phyloP scores from a whole-genome alignment of 2,797 vertebrate species.

The Gallinago solitaria region DNA sequence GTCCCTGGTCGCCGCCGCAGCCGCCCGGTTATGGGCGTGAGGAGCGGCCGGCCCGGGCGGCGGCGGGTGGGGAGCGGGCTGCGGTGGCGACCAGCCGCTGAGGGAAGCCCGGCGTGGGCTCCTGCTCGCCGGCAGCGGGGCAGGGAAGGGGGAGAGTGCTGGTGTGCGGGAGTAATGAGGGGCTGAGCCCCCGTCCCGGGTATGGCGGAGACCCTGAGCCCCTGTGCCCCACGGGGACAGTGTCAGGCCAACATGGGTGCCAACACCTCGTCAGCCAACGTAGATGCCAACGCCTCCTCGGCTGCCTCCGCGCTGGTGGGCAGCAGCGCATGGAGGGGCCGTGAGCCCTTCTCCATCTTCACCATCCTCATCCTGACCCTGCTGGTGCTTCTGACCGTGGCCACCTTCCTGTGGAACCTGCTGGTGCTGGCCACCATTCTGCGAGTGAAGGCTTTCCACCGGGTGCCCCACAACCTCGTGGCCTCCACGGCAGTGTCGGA shows the following conservation, averaged over 20 bases:
- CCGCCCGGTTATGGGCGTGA: not conserved
- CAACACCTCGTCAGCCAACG: constrained; percentile 70
- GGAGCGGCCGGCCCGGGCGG: not conserved
- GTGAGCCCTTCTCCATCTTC: constrained; percentile 82
- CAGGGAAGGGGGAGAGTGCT: not conserved
- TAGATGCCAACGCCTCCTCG: constrained; percentile 43
- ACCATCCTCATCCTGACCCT: constrained; percentile 86
- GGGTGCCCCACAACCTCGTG: constrained; percentile 94
- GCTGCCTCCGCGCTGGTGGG: not conserved
- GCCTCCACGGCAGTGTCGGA: constrained; percentile 94
- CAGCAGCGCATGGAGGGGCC: not conserved
- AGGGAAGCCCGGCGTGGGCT: not conserved
- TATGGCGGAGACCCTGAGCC: constrained; percentile 47
- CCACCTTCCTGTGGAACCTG: constrained; percentile 94
- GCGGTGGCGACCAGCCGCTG: not conserved
- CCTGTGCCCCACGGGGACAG: constrained; percentile 6
- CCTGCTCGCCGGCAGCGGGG: not conserved
- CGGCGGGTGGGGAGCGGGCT: not conserved
- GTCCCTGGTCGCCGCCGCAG: not conserved
- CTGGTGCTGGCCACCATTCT: constrained; percentile 93
- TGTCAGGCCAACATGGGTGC: not conserved
- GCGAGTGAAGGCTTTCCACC: constrained; percentile 93
- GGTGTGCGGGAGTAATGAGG: not conserved
- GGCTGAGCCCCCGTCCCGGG: not conserved
- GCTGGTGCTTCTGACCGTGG: constrained; percentile 78